These are phyloP conservation scores for Mactromeris polynyma DNA, from an alignment of 2,888 invertebrate species.

Conservation along the genomic window DNA sequence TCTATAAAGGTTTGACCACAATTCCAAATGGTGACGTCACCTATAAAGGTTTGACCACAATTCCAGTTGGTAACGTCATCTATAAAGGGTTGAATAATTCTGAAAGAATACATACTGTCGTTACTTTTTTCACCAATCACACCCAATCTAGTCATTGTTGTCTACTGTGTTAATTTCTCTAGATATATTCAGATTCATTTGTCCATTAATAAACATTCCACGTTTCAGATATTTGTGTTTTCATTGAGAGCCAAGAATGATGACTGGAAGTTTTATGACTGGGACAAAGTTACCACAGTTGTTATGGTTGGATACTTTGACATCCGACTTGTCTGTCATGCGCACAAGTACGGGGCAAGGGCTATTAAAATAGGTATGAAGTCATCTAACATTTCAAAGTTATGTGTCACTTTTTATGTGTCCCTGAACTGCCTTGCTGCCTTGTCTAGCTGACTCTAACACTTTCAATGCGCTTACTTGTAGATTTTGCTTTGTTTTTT, in stretches of 20 bases:
- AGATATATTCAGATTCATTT: neutral
- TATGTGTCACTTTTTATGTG: too few relatives aligned
- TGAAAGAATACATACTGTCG: neutral
- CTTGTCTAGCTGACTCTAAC: too few relatives aligned
- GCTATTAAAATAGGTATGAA: constrained; percentile 83
- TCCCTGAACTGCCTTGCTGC: too few relatives aligned
- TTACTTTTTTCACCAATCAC: neutral
- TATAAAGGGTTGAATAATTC: neutral
- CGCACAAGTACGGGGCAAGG: constrained; percentile 84
- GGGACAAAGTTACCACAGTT: constrained; percentile 86
- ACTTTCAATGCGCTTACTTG: too few relatives aligned
- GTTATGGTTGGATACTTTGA: constrained; percentile 85
- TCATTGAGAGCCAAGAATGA: constrained; percentile 76
- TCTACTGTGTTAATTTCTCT: too few relatives aligned
- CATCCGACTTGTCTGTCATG: constrained; percentile 84
- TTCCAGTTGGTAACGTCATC: too few relatives aligned
- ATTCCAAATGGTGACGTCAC: too few relatives aligned
- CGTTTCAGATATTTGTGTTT: constrained; percentile 83
- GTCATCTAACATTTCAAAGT: too few relatives aligned
- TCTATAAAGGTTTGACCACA: too few relatives aligned
- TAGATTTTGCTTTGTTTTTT: too few relatives aligned
- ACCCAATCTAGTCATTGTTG: neutral
- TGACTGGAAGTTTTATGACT: constrained; percentile 85
- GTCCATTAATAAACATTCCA: neutral
- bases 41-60: too few relatives aligned